Conservation (phyloP, 2,797 vertebrate genomes). For the Simalia tracyae region DNA sequence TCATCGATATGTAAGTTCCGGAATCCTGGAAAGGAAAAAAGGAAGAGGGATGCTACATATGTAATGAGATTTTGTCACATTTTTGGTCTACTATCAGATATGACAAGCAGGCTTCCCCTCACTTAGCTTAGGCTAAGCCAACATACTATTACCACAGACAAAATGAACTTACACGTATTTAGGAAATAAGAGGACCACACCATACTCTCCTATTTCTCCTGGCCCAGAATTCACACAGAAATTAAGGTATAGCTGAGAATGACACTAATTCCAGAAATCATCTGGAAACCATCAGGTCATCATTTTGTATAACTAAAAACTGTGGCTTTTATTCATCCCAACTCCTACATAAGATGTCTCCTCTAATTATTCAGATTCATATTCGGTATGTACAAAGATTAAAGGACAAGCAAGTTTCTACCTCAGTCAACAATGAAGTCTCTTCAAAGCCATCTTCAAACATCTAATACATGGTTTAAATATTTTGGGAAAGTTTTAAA, state of each 20-base stretch:
- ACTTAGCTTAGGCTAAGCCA: neutral
- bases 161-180: neutral
- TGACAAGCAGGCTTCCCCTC: neutral
- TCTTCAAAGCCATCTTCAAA: neutral
- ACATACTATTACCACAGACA: neutral
- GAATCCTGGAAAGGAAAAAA: conserved; percentile 82
- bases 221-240: neutral
- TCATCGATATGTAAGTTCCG: conserved; percentile 93
- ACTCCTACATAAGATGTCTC: neutral
- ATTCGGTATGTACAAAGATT: neutral
- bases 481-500: neutral
- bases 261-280: neutral
- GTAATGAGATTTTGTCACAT: neutral
- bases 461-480: neutral
- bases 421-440: neutral
- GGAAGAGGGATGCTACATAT: neutral
- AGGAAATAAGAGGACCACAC: neutral
- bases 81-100: neutral
- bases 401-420: neutral
- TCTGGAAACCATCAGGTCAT: neutral
- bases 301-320: neutral
- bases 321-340: neutral
- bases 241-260: neutral
- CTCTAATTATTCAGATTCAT: neutral
- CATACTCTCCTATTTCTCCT: neutral